Evolutionary conservation across 2,797 vertebrate species (phyloP).

Genomic region (Acropternis orthonyx): DNA sequence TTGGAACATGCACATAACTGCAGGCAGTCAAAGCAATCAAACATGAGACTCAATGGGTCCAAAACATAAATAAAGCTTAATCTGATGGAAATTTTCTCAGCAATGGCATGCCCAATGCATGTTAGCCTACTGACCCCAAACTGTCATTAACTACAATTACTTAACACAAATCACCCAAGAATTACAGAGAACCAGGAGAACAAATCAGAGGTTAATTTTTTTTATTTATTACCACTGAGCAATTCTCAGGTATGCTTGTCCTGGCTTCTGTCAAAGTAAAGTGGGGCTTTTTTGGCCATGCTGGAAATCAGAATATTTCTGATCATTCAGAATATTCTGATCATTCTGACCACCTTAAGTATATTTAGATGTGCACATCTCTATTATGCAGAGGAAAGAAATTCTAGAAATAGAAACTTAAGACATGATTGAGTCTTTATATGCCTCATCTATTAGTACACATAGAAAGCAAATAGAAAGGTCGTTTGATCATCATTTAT

Average conservation of each 20-base stretch:
- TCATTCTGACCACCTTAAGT: background rate
- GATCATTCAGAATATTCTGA: no score
- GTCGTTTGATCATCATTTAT: background rate
- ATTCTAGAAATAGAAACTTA: background rate
- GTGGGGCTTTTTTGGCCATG: background rate
- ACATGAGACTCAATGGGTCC: background rate
- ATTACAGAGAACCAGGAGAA: constrained; percentile 44
- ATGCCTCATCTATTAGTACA: background rate
- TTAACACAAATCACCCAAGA: background rate
- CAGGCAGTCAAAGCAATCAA: background rate
- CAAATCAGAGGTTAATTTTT: background rate
- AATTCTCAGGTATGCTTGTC: background rate
- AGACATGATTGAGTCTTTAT: background rate
- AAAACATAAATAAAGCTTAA: background rate
- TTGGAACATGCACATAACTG: background rate
- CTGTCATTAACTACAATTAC: background rate
- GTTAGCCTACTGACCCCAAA: background rate
- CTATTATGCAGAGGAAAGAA: background rate
- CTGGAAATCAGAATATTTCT: background rate
- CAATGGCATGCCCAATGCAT: background rate
- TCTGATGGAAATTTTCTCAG: background rate
- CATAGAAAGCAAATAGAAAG: background rate
- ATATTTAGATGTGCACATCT: background rate
- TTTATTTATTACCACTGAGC: background rate
- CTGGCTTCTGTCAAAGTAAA: background rate